Base-by-base conservation (phyloP, 2,797 vertebrate species). In the Heteromormyrus szaboi region DNA sequence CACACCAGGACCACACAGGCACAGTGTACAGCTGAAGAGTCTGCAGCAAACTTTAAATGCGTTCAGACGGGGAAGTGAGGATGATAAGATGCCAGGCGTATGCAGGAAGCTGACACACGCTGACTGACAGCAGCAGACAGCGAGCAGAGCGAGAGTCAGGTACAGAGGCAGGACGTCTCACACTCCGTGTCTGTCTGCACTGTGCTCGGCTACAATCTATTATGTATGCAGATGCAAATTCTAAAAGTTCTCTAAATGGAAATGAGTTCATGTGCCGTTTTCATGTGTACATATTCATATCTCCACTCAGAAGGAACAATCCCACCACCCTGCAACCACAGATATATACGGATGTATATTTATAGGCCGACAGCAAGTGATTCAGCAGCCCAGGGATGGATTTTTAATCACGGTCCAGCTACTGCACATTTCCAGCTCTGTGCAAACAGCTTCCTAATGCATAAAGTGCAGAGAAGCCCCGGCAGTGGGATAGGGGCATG, bases 151-250 rank as follows among this genome's bases (percentile, higher is more conserved):
- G 48, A 33, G 44, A 12, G 22, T 48, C 44, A 85, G 83, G 48
- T 12, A 4, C 4, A 22, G 50, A 22, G n/a, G 22, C 29, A 37
- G 17, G 84, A 11, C 19, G 11, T 53, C 7, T 53, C 11, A 4
- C 50, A 17, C 50, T 33, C 4, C 6, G 48, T 0, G 50, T 41
- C 85, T 17, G 46, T n/a, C 85, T 17, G 1, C 85, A 56, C 29
- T 14, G 29, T 9, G 33, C 17, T 37, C 25, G 7, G 50, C 85
- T 19, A 86, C 29, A 8, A 54, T 56, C 29, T 41, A 54, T 50
- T 48, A 84, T 50, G 46, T 50, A 86, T 54, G 50, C 85, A 44
- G 50, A 86, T 86, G 50, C 85, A 54, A 86, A 86, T 86, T 86
- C 85, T 17, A 56, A 25, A 86, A 86, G 50, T 56, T 86, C 51